Conservation (phyloP, 2,888 invertebrate species). For the Diarsia mendica region DNA sequence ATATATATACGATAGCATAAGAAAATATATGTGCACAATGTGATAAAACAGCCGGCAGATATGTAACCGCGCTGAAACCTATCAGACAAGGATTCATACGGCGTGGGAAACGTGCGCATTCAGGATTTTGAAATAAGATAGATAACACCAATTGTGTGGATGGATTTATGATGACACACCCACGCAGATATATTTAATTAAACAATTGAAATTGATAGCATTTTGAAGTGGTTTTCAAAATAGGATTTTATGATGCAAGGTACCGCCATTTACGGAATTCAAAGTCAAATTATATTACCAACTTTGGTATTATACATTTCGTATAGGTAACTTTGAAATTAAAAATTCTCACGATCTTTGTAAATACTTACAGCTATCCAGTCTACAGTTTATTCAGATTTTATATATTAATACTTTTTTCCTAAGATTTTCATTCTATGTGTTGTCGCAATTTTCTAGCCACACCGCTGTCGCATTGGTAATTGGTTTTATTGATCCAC, state of each 20-base stretch:
- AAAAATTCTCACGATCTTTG: background rate
- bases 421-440: conserved; percentile 8
- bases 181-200: background rate
- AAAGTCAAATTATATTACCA: background rate
- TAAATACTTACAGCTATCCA: conserved; percentile 24
- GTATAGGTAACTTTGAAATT: background rate
- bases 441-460: conserved; percentile 43
- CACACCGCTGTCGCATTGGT: conserved; percentile 43
- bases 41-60: conserved; percentile 28
- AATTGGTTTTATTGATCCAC: conserved; percentile 48
- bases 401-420: conserved; percentile 8
- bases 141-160: conserved; percentile 27
- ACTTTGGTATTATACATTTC: background rate
- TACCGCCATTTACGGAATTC: background rate
- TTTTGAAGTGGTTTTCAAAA: conserved; percentile 9
- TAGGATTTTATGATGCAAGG: background rate
- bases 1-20: conserved; percentile 9
- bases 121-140: conserved; percentile 35
- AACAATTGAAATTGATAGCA: conserved; percentile 3
- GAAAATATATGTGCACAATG: conserved; percentile 18
- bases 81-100: conserved; percentile 19
- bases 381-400: background rate
- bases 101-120: conserved; percentile 30
- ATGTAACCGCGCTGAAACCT: conserved; percentile 14
- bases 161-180: background rate